Base-by-base conservation (phyloP, 2,888 invertebrate genomes). In the Exocentrus adspersus region DNA sequence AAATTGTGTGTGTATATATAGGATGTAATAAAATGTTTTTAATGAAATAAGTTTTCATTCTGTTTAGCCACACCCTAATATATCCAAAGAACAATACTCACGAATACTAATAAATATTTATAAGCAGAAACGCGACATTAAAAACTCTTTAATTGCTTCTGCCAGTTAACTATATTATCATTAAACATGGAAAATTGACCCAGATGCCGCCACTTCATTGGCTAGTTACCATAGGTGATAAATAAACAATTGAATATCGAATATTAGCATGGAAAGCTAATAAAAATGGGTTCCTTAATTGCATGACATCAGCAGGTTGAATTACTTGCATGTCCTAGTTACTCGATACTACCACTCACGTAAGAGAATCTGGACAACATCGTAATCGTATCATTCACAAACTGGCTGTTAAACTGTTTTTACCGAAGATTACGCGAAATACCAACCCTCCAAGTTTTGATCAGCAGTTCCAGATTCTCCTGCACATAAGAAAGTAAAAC, bases 21-120 rank as follows among this genome's bases (percentile, higher is more conserved):
- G 68, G 68, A 70, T 68, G 69, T 62, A 69, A 69, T 68, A 69
- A 71, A 69, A 71, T 60, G 58, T 57, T 67, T 69, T 71, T 71
- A 71, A 71, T 71, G 65, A 68, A 71, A 69, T 68, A 66, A 64
- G 66, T 56, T 66, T 66, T 69, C 66, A 66, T 66, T 69, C 64
- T 59, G 58, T 62, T 30, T 57, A 58, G 64, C 61, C 69, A 63
- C 69, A 61, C 69, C 69, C 65, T 63, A 69, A 69, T 67, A 67
- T 63, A 61, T 45, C 60, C 48, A 57, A 64, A 67, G 69, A 69
- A 69, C 69, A 69, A 69, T 69, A 69, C 67, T 65, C 20, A 64
- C 46, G 50, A 60, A 48, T 43, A 50, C 53, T 58, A 43, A 68
- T 70, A 67, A 70, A 70, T 70, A 70, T 70, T 65, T 70, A 70